phyloP scores from a whole-genome alignment of 2,888 invertebrate genomes.

The Drosophila incognita region DNA sequence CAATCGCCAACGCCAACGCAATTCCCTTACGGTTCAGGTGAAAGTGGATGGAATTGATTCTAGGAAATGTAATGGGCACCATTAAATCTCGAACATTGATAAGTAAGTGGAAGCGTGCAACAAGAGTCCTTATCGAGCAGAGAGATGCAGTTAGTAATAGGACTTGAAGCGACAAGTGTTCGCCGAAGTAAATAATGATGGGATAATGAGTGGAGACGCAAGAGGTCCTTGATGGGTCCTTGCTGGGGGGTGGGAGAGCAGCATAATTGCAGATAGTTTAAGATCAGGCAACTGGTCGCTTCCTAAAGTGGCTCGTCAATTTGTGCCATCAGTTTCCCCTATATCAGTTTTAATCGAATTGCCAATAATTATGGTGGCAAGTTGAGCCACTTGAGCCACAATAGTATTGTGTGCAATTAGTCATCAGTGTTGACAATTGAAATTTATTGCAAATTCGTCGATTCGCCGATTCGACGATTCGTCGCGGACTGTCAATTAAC shows the following conservation, averaged over 20 bases:
- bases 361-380: neutral
- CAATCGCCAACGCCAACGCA: neutral
- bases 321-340: neutral
- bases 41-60: neutral
- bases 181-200: neutral
- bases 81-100: neutral
- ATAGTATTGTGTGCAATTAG: neutral
- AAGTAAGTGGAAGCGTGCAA: neutral
- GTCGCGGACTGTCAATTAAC: neutral
- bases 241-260: neutral
- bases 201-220: neutral
- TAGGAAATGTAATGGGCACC: neutral
- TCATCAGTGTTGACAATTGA: neutral
- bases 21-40: neutral
- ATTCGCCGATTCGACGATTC: neutral
- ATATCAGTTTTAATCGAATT: neutral
- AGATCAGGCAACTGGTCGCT: neutral
- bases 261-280: neutral
- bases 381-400: neutral
- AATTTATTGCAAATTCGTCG: neutral
- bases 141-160: no score
- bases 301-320: neutral
- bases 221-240: neutral
- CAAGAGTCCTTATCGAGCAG: neutral
- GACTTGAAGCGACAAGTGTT: neutral